Base-by-base conservation (phyloP, 1,140 invertebrate species). In the Holotrichia oblita region DNA sequence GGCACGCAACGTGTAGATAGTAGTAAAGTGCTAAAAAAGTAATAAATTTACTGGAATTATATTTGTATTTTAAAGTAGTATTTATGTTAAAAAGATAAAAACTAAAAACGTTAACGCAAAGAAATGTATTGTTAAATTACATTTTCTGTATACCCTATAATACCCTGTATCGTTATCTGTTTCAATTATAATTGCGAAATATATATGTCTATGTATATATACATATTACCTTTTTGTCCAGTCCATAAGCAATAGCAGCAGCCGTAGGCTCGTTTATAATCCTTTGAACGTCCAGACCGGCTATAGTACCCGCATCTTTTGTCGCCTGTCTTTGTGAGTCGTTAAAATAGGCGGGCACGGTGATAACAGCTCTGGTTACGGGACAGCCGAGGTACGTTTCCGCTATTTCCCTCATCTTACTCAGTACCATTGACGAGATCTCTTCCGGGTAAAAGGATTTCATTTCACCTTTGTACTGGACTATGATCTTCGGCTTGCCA, bases 391-490 rank as follows among this genome's bases (percentile, higher is more conserved):
- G 78, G 78, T 85, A 89, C 6, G 84, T 82, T 81, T 89, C 88
- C 6, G 89, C 88, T 6, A 88, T 92, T 85, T 94, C 92, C 81
- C 92, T 93, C 93, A 94, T 94, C 84, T 95, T 96, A 10, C 89
- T 90, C 77, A 97, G 85, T 4, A 97, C 92, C 95, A 97, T 97
- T 0, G 95, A 94, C 73, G 90, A 91, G 77, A 93, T 90, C 88
- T 94, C 92, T 86, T 94, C 92, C 0, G 92, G 91, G 73, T 88
- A 89, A 84, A 92, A 93, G 6, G 82, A 85, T 80, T 90, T 91
- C 42, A 81, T 87, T 80, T 92, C 89, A 20, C 87, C 88, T 83
- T 87, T 90, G 82, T 88, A 89, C 59, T 87, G 82, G 4, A 92
- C 91, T 79, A 87, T 87, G 34, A 89, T 91, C 86, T 90, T 85